Base-by-base conservation (phyloP, 2,113 vertebrate genomes). In the Cephalopterus ornatus region DNA sequence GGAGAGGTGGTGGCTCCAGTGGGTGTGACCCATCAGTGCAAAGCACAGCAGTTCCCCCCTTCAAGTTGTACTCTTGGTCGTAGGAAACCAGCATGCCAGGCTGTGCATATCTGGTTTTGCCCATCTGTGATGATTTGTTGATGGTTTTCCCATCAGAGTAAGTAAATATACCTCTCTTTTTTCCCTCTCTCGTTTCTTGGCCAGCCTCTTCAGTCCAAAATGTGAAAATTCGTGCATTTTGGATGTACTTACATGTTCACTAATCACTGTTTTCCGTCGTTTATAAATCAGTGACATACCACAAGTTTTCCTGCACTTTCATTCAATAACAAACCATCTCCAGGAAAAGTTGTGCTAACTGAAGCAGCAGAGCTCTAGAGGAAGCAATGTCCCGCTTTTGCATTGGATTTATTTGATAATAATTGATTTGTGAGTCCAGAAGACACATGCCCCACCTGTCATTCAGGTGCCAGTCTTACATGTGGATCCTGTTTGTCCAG, bases 181-280 rank as follows among this genome's bases (percentile, higher is more conserved):
- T 84, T 63, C 7, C 26, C 9, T 9, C 18, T 47, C 22, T 11
- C 24, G 55, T 78, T 95, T 84, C 58, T 93, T 96, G 80, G 39
- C 33, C 87, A 96, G 75, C 32, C 74, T 97, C 67, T 96, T 93
- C 56, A 92, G 52, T 61, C 72, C 62, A 93, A 82, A 96, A 91
- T 86, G 79, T 93, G 89, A 95, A 96, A 95, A 97, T 88, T 85
- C 70, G 24, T 72, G 56, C 23, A 68, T 96, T 95, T 94, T 66
- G 66, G 66, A 61, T 91, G 70, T 81, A 81, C 79, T 88, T 46
- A 35, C 14, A 39, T 8, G n/a, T 33, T 41, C 22, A 75, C 30
- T 73, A 92, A 92, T 73, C 74, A 80, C 89, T 81, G 73, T 86
- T 89, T 96, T 77, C 66, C 74, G 39, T 63, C 85, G 89, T 94